Evolutionary conservation across 2,113 vertebrate species (phyloP).

Genomic region (Hippolais icterina): DNA sequence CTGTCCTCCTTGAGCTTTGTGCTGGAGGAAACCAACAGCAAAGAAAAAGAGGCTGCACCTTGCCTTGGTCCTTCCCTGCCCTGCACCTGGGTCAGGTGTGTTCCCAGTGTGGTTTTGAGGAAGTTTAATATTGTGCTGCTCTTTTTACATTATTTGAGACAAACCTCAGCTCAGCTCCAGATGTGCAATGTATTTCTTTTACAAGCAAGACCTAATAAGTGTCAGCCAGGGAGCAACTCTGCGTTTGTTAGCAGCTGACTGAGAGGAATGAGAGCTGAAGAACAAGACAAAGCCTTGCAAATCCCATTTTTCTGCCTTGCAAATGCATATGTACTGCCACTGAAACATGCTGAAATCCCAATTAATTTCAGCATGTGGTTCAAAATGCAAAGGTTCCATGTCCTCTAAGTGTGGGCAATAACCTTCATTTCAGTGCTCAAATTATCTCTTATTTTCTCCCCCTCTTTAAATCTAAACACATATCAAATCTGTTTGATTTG

Average conservation of each 20-base stretch:
- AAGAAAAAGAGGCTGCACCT: background rate
- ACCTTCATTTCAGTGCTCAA: background rate
- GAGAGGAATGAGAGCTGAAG: background rate
- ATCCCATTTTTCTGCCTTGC: background rate
- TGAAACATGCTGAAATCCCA: background rate
- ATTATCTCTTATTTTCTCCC: background rate
- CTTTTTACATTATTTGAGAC: background rate
- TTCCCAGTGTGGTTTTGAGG: background rate
- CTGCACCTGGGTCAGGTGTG: background rate
- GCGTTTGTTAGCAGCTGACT: background rate
- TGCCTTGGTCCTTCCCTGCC: background rate
- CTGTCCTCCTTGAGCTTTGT: background rate
- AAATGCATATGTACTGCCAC: fast-evolving
- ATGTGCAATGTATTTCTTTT: background rate
- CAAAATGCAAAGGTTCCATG: background rate
- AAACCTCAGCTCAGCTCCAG: background rate
- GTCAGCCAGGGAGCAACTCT: background rate
- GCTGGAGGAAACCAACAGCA: background rate
- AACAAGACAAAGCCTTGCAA: background rate
- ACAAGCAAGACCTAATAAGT: background rate
- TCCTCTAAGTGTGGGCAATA: background rate
- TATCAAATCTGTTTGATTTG: background rate
- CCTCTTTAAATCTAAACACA: background rate
- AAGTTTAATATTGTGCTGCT: background rate
- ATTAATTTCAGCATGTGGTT: background rate